Percentiles rank a stretch among this genome's conserved stretches.
Conservation (phyloP, 2,797 vertebrate genomes). For the Thripadectes ignobilis region DNA sequence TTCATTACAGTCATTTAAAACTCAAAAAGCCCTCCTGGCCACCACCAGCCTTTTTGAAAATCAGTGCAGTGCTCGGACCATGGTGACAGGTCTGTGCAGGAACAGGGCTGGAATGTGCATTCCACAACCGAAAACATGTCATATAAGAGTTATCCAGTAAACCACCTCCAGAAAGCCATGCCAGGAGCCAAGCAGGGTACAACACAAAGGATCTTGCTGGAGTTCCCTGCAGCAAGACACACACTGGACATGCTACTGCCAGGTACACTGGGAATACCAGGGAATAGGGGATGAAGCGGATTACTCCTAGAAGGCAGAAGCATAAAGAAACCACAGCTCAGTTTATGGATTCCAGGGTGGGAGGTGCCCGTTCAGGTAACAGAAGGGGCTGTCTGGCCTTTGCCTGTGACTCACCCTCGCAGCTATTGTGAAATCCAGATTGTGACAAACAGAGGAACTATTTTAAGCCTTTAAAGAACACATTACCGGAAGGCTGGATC, state of each 20-base stretch:
- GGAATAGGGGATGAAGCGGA: fast-evolving
- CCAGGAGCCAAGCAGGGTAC: not conserved
- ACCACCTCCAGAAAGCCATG: not conserved
- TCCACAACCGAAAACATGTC: not conserved
- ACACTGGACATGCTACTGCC: not conserved
- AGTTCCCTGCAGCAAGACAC: not conserved
- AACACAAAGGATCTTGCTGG: not conserved
- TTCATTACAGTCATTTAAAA: not conserved
- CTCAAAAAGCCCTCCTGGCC: not conserved
- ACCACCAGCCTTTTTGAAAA: not conserved
- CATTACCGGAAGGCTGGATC: not conserved
- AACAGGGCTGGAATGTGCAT: not conserved
- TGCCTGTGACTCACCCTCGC: not conserved
- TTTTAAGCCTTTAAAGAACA: slow-evolving; percentile 31
- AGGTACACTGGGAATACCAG: fast-evolving
- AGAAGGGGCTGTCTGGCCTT: not conserved
- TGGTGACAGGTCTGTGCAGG: not conserved
- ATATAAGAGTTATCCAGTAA: not conserved
- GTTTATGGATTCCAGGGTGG: not conserved
- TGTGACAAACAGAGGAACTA: slow-evolving; percentile 26
- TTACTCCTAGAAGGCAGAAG: not conserved
- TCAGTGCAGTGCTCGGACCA: fast-evolving
- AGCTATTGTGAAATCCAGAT: slow-evolving; percentile 22
- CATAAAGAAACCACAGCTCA: not conserved
- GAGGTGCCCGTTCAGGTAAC: slow-evolving; percentile 6